Evolutionary conservation across 1,140 invertebrate species (phyloP).

Genomic region (Melanaphis sacchari): DNA sequence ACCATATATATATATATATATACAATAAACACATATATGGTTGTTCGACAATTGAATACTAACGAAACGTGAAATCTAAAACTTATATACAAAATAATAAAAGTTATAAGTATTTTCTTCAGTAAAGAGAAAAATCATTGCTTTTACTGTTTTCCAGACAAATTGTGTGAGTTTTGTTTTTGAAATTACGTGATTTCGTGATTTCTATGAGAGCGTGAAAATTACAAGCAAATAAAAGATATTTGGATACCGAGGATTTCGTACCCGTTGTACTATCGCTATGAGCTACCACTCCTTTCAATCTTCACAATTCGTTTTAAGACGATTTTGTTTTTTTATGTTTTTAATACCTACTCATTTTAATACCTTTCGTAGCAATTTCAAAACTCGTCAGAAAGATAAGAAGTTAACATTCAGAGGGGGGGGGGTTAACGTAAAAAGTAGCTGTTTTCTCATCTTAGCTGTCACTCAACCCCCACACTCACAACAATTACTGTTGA

Average conservation of each 20-base stretch:
- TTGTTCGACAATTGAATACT: not conserved
- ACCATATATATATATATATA: not conserved
- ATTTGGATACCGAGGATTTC: not conserved
- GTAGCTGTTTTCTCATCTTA: constrained; percentile 26
- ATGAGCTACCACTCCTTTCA: not conserved
- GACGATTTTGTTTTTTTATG: constrained; percentile 6
- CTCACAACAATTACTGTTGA: constrained; percentile 10
- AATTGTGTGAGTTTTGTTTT: constrained; percentile 9
- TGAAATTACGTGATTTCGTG: constrained; percentile 18
- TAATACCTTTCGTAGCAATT: constrained; percentile 30
- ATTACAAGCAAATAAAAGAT: constrained; percentile 1
- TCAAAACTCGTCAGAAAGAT: constrained; percentile 15
- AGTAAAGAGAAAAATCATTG: not conserved
- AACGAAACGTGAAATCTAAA: not conserved
- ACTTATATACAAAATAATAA: not conserved
- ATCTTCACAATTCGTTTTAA: not conserved
- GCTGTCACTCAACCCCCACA: not conserved
- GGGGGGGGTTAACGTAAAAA: constrained; percentile 4
- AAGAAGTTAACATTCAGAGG: not conserved
- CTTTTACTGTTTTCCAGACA: not conserved
- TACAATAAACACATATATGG: not conserved
- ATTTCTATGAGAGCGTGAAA: not conserved
- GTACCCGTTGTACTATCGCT: not conserved
- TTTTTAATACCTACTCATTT: constrained; percentile 15
- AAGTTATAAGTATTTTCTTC: constrained; percentile 8